Evolutionary conservation across 2,113 vertebrate species (phyloP).

Genomic region (Balaenoptera acutorostrata): DNA sequence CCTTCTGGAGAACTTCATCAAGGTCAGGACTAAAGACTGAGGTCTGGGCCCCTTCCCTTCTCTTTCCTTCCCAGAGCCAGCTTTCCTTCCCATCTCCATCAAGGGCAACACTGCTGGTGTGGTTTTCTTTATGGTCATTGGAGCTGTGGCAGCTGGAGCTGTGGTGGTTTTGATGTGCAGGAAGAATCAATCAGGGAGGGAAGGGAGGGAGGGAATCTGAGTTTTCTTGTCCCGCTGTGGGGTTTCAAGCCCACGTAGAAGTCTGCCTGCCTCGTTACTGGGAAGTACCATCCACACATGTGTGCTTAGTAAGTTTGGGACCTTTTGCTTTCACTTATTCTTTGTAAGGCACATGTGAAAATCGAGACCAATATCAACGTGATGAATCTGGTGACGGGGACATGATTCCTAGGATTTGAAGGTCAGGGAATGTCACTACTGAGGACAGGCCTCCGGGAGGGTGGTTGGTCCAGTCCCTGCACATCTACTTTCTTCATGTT

Average conservation of each 20-base stretch:
- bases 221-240: neutral
- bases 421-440: neutral
- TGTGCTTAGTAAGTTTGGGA: too few relatives aligned
- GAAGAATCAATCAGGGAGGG: neutral
- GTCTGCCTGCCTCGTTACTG: neutral
- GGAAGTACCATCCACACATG: neutral
- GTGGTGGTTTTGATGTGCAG: neutral
- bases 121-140: fast-evolving
- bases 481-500: neutral
- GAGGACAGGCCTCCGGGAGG: neutral
- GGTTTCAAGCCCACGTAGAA: neutral
- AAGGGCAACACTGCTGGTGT: fast-evolving
- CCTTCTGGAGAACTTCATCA: too few relatives aligned
- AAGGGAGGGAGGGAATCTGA: neutral
- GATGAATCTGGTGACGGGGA: neutral
- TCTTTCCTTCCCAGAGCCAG: neutral
- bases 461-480: neutral
- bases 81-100: fast-evolving
- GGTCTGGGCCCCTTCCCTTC: neutral
- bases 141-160: fast-evolving
- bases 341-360: neutral
- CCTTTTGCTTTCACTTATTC: neutral
- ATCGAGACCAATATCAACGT: neutral
- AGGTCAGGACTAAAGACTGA: too few relatives aligned
- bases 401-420: neutral